Evolutionary conservation across 2,888 invertebrate genomes (phyloP).

Genomic region (Limnephilus rhombicus): DNA sequence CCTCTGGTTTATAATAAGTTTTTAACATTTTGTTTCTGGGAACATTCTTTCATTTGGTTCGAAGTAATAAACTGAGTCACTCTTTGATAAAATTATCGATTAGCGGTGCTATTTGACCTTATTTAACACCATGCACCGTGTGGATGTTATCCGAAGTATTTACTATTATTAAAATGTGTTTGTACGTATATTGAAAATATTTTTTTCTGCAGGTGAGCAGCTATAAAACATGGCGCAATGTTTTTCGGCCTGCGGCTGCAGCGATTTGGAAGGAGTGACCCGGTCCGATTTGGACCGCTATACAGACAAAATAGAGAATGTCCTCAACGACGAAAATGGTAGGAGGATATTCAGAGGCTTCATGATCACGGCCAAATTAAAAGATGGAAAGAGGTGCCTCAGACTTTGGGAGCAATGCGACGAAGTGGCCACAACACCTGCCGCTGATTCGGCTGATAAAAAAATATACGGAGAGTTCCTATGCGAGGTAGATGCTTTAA

Average conservation of each 20-base stretch:
- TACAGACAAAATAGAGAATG: conserved; percentile 77
- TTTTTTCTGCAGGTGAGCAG: conserved; percentile 37
- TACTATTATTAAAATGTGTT: not conserved
- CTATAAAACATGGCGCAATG: conserved; percentile 73
- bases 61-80: not conserved
- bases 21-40: no score
- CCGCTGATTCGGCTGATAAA: conserved; percentile 71
- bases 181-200: not conserved
- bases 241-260: conserved; percentile 75
- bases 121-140: not conserved
- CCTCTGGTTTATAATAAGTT: no score
- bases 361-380: conserved; percentile 74
- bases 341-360: conserved; percentile 75
- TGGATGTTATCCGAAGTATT: not conserved
- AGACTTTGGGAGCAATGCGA: conserved; percentile 75
- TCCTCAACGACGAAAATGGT: conserved; percentile 75
- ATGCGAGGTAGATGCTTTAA: conserved; percentile 71
- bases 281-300: conserved; percentile 76
- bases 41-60: not conserved
- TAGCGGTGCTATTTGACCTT: not conserved
- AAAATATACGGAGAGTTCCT: conserved; percentile 69
- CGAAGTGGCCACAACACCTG: conserved; percentile 71
- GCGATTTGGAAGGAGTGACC: conserved; percentile 73
- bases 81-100: not conserved
- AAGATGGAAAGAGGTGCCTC: conserved; percentile 72